Evolutionary conservation across 2,113 vertebrate genomes (phyloP), one percentile per base, ranked within the genome.

Genomic region (Pontoporia blainvillei): DNA sequence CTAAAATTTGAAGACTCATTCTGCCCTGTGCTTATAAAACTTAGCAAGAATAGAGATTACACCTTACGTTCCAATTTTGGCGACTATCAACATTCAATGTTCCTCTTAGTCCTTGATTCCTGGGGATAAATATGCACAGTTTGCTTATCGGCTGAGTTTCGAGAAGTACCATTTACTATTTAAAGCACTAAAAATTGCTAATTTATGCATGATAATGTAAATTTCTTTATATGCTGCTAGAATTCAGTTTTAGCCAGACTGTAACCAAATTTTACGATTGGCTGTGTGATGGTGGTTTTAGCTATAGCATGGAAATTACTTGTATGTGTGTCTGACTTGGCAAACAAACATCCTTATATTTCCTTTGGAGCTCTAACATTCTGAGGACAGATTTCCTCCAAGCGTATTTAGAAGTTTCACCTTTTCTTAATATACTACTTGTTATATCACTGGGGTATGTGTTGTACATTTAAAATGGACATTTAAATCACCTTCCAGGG

Each of bases 181-280:
- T 93, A 95, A 90, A 96, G 54, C 41, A 52, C 69, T 71, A 89
- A 91, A 61, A 90, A 23, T 89, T 89, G 79, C 54, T 89, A 75
- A 86, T 75, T 57, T 92, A 67, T 89, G 67, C 36, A 11, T 31
- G 49, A 78, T 79, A 81, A 61, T 95, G 44, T 83, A 86, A 86
- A 67, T 97, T 49, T 75, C 23, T 86, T 92, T 76, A 41, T 57
- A 31, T 61, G 36, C 8, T 86, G 8, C 62, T 86, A 41, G 34
- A 85, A 84, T 94, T 96, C 54, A 20, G 1, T 52, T 87, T 90
- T 81, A 76, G 76, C 72, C 52, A 79, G 36, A 64, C 54, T 76
- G 61, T 41, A 39, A 39, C 36, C 66, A 73, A 61, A 41, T 91
- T n/a, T 69, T 89, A 61, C 61, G 39, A 4, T 67, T 82, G 92